Conservation (phyloP, 2,797 vertebrate species). For the Oreortyx pictus region DNA sequence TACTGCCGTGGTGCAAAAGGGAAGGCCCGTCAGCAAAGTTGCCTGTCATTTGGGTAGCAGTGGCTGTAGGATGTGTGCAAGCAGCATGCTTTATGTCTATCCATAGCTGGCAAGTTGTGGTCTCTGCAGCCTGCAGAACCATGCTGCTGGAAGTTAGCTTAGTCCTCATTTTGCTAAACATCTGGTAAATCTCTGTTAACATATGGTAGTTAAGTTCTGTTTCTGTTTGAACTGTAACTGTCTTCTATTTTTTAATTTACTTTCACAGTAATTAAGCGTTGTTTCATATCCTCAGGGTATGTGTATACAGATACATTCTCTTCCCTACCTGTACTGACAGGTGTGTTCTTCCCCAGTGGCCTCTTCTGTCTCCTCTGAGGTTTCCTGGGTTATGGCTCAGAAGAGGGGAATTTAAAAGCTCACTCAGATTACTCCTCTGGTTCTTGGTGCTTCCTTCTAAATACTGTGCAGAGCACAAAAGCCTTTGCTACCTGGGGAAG, state of each 20-base stretch:
- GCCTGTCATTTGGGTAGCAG: not conserved
- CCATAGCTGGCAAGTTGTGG: not conserved
- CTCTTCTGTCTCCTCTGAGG: not conserved
- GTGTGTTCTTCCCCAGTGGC: not conserved
- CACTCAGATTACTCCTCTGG: not conserved
- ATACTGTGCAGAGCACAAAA: not conserved
- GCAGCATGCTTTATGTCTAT: not conserved
- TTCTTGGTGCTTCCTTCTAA: not conserved
- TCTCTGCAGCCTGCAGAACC: not conserved
- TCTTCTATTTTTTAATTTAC: constrained; percentile 55
- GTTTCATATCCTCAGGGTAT: constrained; percentile 47
- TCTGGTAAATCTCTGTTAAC: constrained; percentile 17
- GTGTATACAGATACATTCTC: not conserved
- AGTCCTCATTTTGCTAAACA: not conserved
- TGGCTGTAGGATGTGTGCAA: not conserved
- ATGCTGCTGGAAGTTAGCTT: not conserved
- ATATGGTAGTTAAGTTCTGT: not conserved
- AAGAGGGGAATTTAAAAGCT: not conserved
- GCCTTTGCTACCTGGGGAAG: accelerated
- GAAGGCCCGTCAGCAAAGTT: not conserved
- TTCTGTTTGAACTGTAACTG: constrained; percentile 39
- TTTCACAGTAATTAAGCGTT: constrained; percentile 56
- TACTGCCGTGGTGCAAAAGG: not conserved
- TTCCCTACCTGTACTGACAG: constrained; percentile 30
- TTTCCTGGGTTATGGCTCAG: not conserved